Conservation (phyloP, 2,888 invertebrate genomes). For the Eilema sororculum region DNA sequence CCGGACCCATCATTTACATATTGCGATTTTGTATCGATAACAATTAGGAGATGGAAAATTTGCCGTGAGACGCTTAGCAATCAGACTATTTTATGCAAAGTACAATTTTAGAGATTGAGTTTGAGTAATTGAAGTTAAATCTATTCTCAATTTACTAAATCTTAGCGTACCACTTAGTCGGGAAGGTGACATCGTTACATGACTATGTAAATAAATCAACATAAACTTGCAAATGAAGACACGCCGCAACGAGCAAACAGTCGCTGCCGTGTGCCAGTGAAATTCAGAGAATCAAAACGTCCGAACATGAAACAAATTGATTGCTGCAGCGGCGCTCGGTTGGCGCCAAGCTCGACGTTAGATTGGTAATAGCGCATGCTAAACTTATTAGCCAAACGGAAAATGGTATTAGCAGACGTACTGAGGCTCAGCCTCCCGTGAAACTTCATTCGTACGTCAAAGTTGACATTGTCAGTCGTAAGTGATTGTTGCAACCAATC, state of each 20-base stretch:
- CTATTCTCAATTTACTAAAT: conserved; percentile 38
- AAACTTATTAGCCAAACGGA: conserved; percentile 86
- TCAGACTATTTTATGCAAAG: conserved; percentile 43
- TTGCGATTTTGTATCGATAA: conserved; percentile 81
- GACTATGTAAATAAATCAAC: conserved; percentile 66
- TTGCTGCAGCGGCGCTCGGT: conserved; percentile 78
- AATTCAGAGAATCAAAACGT: conserved; percentile 83
- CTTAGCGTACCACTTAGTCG: conserved; percentile 48
- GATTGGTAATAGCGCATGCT: conserved; percentile 86
- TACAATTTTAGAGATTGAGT: conserved; percentile 27
- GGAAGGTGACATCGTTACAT: conserved; percentile 57
- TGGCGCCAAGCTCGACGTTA: conserved; percentile 75
- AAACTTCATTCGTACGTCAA: conserved; percentile 81
- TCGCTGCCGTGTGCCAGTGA: conserved; percentile 67
- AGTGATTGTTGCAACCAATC: conserved; percentile 85
- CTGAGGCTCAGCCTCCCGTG: conserved; percentile 69
- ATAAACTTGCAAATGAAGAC: conserved; percentile 79
- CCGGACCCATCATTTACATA: conserved; percentile 79
- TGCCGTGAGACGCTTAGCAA: conserved; percentile 58
- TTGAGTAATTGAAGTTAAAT: conserved; percentile 35
- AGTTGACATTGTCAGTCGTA: conserved; percentile 78
- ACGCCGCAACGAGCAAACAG: conserved; percentile 72
- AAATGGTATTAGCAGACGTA: conserved; percentile 84
- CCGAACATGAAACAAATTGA: conserved; percentile 84
- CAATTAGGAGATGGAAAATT: conserved; percentile 72